These are phyloP conservation scores for Linyphia triangularis DNA, from an alignment of 2,888 invertebrate species.

Conservation along the genomic window DNA sequence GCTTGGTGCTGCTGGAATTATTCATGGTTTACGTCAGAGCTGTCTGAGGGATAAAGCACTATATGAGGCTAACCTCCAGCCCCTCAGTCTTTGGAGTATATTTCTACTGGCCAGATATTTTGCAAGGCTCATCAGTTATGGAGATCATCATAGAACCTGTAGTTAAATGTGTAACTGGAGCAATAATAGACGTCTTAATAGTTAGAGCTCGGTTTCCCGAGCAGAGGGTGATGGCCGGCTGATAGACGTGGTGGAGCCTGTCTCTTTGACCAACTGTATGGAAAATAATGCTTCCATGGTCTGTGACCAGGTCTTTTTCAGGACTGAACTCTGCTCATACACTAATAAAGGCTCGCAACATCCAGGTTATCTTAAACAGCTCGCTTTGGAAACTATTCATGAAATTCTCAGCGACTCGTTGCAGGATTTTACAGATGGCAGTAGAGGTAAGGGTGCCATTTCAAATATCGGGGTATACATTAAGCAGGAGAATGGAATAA, in stretches of 20 bases:
- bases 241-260: not conserved
- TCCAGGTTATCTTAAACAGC: not conserved
- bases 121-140: not conserved
- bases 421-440: no score
- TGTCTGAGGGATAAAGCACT: not conserved
- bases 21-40: not conserved
- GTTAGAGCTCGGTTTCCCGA: not conserved
- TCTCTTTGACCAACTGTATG: not conserved
- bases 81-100: not conserved
- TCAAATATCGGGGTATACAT: no score
- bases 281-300: not conserved
- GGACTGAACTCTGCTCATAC: not conserved
- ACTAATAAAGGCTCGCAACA: not conserved
- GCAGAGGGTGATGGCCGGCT: not conserved
- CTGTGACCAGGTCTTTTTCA: not conserved
- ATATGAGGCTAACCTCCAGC: not conserved
- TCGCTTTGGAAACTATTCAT: no score
- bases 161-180: not conserved
- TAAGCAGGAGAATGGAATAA: no score
- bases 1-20: not conserved
- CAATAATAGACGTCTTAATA: not conserved
- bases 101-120: no score
- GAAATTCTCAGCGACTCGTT: no score
- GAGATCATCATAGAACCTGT: not conserved
- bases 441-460: no score